Conservation (phyloP, 1,140 invertebrate genomes). For the Cyclargus thomasi region DNA sequence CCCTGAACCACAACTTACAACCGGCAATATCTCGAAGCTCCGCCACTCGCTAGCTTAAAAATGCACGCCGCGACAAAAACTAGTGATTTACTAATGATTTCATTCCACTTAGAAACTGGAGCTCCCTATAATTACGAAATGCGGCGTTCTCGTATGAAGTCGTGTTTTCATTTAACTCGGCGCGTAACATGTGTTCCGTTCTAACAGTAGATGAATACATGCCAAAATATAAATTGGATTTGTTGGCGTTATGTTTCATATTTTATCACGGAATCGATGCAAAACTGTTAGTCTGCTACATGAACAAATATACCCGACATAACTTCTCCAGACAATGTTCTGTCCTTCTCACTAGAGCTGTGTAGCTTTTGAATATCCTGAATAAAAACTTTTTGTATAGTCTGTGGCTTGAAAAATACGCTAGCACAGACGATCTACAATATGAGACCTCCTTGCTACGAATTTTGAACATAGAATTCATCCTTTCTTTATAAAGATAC, state of each 20-base stretch:
- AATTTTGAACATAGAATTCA: background rate
- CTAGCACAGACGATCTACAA: too few species aligned
- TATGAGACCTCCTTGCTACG: too few species aligned
- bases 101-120: background rate
- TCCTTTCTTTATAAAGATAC: background rate
- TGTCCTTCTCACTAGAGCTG: too few species aligned
- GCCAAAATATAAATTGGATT: slow-evolving; percentile 3
- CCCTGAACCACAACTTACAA: slow-evolving; percentile 13
- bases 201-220: background rate
- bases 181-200: background rate
- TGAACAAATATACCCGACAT: background rate
- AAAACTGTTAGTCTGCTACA: background rate
- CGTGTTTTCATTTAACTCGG: background rate
- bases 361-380: too few species aligned
- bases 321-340: too few species aligned
- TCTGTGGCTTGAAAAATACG: too few species aligned
- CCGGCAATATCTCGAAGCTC: slow-evolving; percentile 3
- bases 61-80: background rate
- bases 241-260: background rate
- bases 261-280: background rate
- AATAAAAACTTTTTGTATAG: too few species aligned
- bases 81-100: slow-evolving; percentile 3
- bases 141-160: background rate
- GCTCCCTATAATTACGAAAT: slow-evolving; percentile 3
- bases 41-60: slow-evolving; percentile 1